A percentile compares a stretch with the other conserved stretches of the same genome.
phyloP scores from a whole-genome alignment of 1,140 invertebrate species.

The Drosophila sproati region DNA sequence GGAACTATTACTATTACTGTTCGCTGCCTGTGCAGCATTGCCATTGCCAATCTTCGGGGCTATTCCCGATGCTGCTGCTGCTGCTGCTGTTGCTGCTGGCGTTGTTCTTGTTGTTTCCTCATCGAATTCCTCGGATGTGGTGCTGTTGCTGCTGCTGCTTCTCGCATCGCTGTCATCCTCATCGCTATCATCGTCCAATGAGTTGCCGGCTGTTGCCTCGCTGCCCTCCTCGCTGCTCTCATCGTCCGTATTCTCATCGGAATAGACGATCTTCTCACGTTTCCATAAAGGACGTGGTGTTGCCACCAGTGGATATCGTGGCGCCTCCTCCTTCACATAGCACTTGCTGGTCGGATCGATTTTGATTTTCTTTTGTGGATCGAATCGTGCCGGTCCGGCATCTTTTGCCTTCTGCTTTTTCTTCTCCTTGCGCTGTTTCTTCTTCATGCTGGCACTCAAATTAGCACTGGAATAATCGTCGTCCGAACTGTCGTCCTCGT shows the following conservation, averaged over 20 bases:
- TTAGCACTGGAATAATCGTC: slow-evolving; percentile 70
- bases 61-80: slow-evolving; percentile 2
- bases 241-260: slow-evolving; percentile 78
- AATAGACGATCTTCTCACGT: slow-evolving; percentile 80
- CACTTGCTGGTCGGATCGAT: slow-evolving; percentile 81
- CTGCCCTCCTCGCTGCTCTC: slow-evolving; percentile 71
- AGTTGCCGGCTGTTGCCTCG: slow-evolving; percentile 50
- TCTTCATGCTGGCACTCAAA: slow-evolving; percentile 81
- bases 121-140: slow-evolving; percentile 58
- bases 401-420: slow-evolving; percentile 73
- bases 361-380: slow-evolving; percentile 84
- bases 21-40: not conserved
- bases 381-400: slow-evolving; percentile 58
- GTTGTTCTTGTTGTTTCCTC: slow-evolving; percentile 32
- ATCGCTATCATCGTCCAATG: slow-evolving; percentile 60
- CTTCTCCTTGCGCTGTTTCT: slow-evolving; percentile 80
- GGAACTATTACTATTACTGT: slow-evolving; percentile 14
- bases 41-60: not conserved
- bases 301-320: slow-evolving; percentile 86
- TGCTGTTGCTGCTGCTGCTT: slow-evolving; percentile 35
- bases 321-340: slow-evolving; percentile 86
- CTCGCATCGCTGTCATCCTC: slow-evolving; percentile 80
- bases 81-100: not conserved
- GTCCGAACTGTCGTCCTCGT: slow-evolving; percentile 40
- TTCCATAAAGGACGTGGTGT: slow-evolving; percentile 87